Conservation (phyloP, 1,140 invertebrate genomes). For the Rhopalosiphum padi region DNA sequence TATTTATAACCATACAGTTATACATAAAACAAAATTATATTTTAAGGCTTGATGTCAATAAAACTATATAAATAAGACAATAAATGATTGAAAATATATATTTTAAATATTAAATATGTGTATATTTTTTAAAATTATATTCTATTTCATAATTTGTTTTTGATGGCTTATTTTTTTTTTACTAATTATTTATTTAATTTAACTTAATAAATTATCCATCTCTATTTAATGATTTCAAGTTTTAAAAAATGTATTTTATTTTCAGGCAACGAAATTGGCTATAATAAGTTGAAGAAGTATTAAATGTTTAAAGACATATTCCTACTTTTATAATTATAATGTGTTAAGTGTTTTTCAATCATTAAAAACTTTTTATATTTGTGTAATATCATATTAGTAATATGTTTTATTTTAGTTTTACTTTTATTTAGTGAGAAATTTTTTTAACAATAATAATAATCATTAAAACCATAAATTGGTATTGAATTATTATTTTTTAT, state of each 20-base stretch:
- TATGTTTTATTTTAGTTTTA: conserved; percentile 29
- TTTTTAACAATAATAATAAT: not conserved
- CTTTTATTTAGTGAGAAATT: conserved; percentile 37
- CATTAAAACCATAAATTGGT: not conserved
- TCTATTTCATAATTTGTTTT: not conserved
- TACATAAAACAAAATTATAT: too few species aligned
- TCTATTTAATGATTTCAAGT: not conserved
- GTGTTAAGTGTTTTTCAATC: not conserved
- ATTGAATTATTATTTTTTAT: not conserved
- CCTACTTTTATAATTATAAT: conserved; percentile 16
- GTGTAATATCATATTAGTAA: not conserved
- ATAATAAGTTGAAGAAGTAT: conserved; percentile 17
- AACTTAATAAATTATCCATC: not conserved
- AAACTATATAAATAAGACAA: too few species aligned
- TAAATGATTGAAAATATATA: not conserved
- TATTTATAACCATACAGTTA: too few species aligned
- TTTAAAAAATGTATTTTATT: not conserved
- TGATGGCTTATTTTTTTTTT: not conserved
- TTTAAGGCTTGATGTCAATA: too few species aligned
- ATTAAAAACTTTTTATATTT: not conserved
- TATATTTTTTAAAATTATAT: not conserved
- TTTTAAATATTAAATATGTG: not conserved
- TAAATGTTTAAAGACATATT: conserved; percentile 17
- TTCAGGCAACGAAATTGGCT: conserved; percentile 57
- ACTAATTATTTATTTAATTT: not conserved